Percentiles rank a stretch among this genome's conserved stretches.
Conservation (phyloP, 2,888 invertebrate species). For the Gasteruption jaculator region DNA sequence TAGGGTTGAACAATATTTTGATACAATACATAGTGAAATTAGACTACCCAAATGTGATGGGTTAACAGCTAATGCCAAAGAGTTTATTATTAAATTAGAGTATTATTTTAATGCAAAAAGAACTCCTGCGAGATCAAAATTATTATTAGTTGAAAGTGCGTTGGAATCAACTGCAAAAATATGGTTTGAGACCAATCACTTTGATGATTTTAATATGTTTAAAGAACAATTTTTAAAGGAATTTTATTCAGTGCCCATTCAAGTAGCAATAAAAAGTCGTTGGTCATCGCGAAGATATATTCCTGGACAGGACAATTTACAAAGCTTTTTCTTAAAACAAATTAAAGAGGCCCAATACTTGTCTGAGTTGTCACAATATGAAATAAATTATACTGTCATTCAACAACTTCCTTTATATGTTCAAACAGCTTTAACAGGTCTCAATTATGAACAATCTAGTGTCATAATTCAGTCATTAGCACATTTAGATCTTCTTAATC, state of each 20-base stretch:
- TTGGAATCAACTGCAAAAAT: constrained; percentile 12
- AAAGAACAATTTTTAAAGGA: constrained; percentile 9
- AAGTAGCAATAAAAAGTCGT: constrained; percentile 6
- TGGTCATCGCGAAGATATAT: constrained; percentile 14
- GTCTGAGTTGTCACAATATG: no score
- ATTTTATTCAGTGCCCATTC: constrained; percentile 16
- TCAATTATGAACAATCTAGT: constrained; percentile 17
- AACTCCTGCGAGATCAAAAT: no score
- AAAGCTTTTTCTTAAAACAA: constrained; percentile 18
- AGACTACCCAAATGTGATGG: no score
- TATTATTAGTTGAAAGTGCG: constrained; percentile 10
- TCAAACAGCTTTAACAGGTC: constrained; percentile 12
- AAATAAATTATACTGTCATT: constrained; percentile 18
- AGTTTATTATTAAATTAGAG: no score
- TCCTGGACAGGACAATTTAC: constrained; percentile 4
- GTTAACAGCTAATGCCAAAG: no score
- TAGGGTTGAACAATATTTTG: no score
- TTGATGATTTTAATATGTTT: constrained; percentile 9
- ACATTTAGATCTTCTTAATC: constrained; percentile 13
- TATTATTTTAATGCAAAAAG: no score
- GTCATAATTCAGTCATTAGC: constrained; percentile 15
- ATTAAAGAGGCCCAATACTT: no score
- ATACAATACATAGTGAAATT: no score
- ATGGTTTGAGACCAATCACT: constrained; percentile 14
- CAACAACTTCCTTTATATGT: constrained; percentile 19